Base-by-base conservation (phyloP, 2,113 vertebrate genomes). In the Sorex araneus region DNA sequence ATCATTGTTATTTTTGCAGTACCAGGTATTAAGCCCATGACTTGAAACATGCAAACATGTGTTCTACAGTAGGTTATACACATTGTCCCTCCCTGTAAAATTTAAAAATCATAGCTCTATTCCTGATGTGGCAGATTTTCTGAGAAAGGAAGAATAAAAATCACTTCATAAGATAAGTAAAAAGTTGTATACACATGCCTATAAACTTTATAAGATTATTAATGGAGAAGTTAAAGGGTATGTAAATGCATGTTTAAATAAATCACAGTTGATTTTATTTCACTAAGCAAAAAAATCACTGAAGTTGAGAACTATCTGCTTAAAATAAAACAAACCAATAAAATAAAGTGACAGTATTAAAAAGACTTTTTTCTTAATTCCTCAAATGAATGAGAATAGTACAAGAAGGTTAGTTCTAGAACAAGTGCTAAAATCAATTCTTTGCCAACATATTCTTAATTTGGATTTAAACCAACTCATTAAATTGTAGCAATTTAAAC, bases 401-500 rank as follows among this genome's bases (percentile, higher is more conserved):
- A 92, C 9, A 94, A 28, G 23, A 74, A 79, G 75, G 71, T 66
- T 89, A 57, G 76, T 71, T 88, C 28, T 63, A 84, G 84, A 50
- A 84, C 21, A 93, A n/a, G 63, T 16, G 30, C 18, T 89, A 45
- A 86, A 73, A 77, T 92, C 64, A 91, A 86, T 73, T 89, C 6
- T 69, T 57, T 87, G 54, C 69, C 34, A 90, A 77, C 8, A 32
- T 12, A 28, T 76, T 60, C 36, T 90, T 76, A 78, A 18, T 80
- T n/a, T 88, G 32, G 73, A 89, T 91, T 93, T 76, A 94, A 76
- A 77, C 47, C 64, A 92, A 90, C 32, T 85, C 83, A 92, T 90
- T 94, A 81, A 91, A 93, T 84, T 86, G 87, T 80, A 89, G 87
- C 70, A 73, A 93, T 76, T 89, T 89, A 92, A 83, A 57, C 36